A percentile compares a stretch with the other conserved stretches of the same genome.
These are phyloP conservation scores for Tonatia bakeri DNA, from an alignment of 2,113 vertebrate species.

Conservation along the genomic window DNA sequence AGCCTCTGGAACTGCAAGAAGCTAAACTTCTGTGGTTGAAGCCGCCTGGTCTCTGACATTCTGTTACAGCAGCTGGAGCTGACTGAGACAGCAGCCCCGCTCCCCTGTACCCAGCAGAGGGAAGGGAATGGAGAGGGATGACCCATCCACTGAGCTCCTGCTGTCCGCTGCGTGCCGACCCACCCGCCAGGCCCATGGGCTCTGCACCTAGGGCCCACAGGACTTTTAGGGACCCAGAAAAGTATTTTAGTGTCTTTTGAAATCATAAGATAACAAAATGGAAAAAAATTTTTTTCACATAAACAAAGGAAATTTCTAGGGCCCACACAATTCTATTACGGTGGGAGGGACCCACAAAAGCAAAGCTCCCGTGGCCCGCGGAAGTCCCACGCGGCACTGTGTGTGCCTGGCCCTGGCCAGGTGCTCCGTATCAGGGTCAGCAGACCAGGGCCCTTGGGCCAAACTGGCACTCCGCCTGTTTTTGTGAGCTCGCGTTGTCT, in stretches of 20 bases:
- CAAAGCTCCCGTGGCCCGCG: rapidly evolving
- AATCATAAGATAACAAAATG: not conserved
- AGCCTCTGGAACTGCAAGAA: not conserved
- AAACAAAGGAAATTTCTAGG: not conserved
- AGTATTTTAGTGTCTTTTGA: not conserved
- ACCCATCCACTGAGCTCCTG: not conserved
- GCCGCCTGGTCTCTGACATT: not conserved
- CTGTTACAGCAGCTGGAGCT: not conserved
- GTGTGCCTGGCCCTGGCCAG: no score
- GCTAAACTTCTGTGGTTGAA: not conserved
- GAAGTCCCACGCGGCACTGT: rapidly evolving
- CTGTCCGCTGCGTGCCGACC: no score
- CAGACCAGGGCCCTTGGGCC: not conserved
- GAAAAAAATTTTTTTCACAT: not conserved
- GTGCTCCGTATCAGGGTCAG: rapidly evolving
- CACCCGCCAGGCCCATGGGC: not conserved
- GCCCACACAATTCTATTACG: not conserved
- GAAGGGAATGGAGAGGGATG: rapidly evolving
- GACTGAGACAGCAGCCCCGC: no score
- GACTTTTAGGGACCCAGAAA: not conserved
- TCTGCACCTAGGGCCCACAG: no score
- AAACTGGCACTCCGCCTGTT: no score
- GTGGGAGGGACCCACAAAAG: not conserved
- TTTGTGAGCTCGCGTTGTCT: not conserved
- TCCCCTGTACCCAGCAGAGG: not conserved